Evolutionary conservation across 2,113 vertebrate genomes (phyloP), one percentile per base, ranked within the genome.

Genomic region (Fregetta grallaria): DNA sequence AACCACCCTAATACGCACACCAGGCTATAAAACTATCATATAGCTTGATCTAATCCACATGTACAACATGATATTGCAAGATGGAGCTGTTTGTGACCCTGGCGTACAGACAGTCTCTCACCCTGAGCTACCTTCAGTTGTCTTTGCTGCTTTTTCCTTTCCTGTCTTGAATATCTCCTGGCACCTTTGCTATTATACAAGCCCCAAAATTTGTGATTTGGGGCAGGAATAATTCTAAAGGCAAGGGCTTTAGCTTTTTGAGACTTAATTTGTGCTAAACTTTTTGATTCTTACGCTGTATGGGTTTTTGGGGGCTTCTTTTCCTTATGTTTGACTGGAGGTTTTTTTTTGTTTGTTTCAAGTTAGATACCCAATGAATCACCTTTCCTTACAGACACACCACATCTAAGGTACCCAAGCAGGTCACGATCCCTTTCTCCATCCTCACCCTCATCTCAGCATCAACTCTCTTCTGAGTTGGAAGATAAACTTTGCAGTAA

Each of bases 381-480:
- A 1, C 32, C 36, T 58, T 74, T 94, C 40, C 79, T 58, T 44
- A 34, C 96, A 99, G 98, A 80, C 71, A 42, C 66, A 13, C 10
- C 86, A 18, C 36, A 29, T 3, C 29, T 87, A 8, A 95, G 92
- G 88, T 62, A 73, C 45, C 92, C 96, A 25, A 74, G 71, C 71
- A 97, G 97, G 71, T 97, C 98, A 19, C 97, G 97, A 52, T 99
- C 98, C 7, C 98, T 98, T 22, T 99, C 99, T 26, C 97, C 98
- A 29, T 98, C 98, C 30, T 98, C 98, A 32, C 97, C 97, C 14
- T 97, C 84, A 11, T 62, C 56, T 15, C 92, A 49, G 13, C 86
- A 32, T 40, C 93, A 96, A 3, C 78, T 70, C 8, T 94, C 70
- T n/a, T 88, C 86, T 30, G 92, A 95, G 50, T 42, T 95, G 44